These are phyloP conservation scores for Sycobia sp. DNA, from an alignment of 1,140 invertebrate species.

Conservation along the genomic window DNA sequence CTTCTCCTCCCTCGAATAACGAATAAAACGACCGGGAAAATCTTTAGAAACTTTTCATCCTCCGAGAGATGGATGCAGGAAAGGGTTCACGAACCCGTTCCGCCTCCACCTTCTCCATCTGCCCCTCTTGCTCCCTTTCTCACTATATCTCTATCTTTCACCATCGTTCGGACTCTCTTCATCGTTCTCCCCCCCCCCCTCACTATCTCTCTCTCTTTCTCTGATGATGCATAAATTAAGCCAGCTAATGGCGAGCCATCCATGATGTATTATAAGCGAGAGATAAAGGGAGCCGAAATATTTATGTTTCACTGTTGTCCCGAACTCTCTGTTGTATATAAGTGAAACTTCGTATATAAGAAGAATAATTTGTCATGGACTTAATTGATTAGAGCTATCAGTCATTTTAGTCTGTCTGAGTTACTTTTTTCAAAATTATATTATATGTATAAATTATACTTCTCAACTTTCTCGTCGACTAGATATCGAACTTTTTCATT, in stretches of 20 bases:
- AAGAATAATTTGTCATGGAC: background rate
- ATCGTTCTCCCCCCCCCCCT: too few species aligned
- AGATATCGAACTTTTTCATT: too few species aligned
- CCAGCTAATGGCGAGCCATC: conserved; percentile 26
- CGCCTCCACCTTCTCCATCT: too few species aligned
- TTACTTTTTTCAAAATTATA: too few species aligned
- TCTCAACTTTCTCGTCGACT: too few species aligned
- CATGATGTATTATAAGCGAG: conserved; percentile 14
- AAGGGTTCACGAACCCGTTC: conserved; percentile 25
- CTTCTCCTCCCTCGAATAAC: background rate
- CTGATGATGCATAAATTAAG: conserved; percentile 44
- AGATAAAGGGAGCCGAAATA: conserved; percentile 20
- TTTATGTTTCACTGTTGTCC: conserved; percentile 16
- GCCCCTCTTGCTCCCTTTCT: too few species aligned
- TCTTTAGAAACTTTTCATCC: conserved; percentile 41
- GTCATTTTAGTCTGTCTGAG: background rate
- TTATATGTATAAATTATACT: too few species aligned
- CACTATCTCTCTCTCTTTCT: too few species aligned
- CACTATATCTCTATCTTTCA: too few species aligned
- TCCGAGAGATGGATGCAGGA: conserved; percentile 30
- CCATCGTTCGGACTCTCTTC: too few species aligned
- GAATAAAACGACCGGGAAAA: conserved; percentile 17
- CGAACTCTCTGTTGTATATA: background rate
- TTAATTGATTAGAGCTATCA: conserved; percentile 7
- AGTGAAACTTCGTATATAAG: too few species aligned